Base-by-base conservation (phyloP, 2,797 vertebrate genomes). In the Melanotaenia trifasciata region DNA sequence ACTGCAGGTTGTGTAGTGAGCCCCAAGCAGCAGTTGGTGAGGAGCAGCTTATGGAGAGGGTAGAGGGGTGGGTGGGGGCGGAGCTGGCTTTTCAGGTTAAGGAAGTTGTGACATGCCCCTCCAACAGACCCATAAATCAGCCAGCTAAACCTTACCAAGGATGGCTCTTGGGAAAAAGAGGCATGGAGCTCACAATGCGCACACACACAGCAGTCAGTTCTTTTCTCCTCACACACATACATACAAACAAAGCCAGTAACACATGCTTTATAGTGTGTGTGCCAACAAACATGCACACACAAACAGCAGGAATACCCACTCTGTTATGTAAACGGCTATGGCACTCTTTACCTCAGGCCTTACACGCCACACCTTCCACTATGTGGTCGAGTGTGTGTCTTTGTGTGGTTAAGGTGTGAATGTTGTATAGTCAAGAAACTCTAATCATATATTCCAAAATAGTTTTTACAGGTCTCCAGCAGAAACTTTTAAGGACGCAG, bases 21-120 rank as follows among this genome's bases (percentile, higher is more conserved):
- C 47, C 18, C 33, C 50, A 13, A 58, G 53, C 51, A 11, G 63
- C 66, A 72, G 75, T 50, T 57, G 24, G 73, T 11, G 74, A n/a
- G 78, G 53, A 83, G 65, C 69, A 58, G 76, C 66, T 79, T 64
- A 59, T 8, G 32, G 53, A 20, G 22, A 14, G 64, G 51, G 47
- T n/a, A 4, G 9, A 4, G n/a, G 47, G 8, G 47, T 50, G 9
- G 30, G 62, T 6, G 53, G 71, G 50, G 56, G 68, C 0, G 56
- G 80, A 60, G 80, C 64, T 63, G 67, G 87, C 83, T 87, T 86
- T 88, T 89, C 82, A 88, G 90, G 90, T 92, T 92, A 90, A 93
- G 88, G 78, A 92, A 94, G 91, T 91, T 77, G 36, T 90, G 90
- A 93, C 93, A 91, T 87, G 86, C 84, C 84, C 89, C 83, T 90